Evolutionary conservation across 2,797 vertebrate species (phyloP).

Genomic region (Eulemur mongoz): DNA sequence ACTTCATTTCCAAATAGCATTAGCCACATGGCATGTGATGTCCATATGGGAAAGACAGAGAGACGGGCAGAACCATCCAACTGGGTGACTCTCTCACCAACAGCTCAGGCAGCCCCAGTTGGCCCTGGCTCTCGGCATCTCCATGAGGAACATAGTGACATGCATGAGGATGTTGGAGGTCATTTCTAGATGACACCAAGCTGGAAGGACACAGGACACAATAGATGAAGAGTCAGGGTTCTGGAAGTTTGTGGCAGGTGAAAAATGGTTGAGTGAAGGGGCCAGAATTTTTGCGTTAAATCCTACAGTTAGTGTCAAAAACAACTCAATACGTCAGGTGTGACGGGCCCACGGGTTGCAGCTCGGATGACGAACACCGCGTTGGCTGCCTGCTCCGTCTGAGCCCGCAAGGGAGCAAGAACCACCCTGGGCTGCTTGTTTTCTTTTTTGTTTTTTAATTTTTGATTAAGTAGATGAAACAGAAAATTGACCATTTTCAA

Average conservation of each 20-base stretch:
- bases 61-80: rapidly evolving
- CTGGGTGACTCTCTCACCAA: background rate
- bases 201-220: background rate
- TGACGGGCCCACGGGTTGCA: rapidly evolving
- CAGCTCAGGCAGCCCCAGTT: too few species aligned
- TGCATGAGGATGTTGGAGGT: background rate
- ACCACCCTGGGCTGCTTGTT: background rate
- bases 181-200: background rate
- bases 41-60: background rate
- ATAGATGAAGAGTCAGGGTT: background rate
- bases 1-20: background rate
- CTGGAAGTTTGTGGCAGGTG: background rate
- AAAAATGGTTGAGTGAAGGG: rapidly evolving
- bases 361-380: rapidly evolving
- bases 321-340: background rate
- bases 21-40: rapidly evolving
- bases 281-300: background rate
- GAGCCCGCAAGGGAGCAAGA: background rate
- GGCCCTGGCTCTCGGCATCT: rapidly evolving
- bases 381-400: background rate
- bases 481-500: background rate
- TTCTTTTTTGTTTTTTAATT: background rate
- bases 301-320: background rate
- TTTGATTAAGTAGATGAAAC: background rate
- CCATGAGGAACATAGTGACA: background rate